phyloP scores from a whole-genome alignment of 2,113 vertebrate species.

The Monarcha castaneiventris region DNA sequence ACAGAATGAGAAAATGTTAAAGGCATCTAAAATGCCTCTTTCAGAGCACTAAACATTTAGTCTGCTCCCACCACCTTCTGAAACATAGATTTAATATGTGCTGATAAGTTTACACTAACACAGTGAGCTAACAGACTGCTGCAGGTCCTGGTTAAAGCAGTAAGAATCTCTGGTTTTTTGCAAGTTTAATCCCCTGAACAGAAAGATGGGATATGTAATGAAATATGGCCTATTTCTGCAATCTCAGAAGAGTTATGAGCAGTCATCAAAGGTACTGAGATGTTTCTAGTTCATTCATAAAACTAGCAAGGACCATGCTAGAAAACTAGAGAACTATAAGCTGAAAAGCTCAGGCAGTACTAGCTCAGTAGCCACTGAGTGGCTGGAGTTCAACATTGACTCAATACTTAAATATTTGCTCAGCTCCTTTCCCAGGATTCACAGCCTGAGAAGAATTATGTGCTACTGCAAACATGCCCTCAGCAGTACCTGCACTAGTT shows the following conservation, averaged over 20 bases:
- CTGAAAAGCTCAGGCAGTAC: not conserved
- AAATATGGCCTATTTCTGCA: not conserved
- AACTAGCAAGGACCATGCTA: not conserved
- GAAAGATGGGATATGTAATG: not conserved
- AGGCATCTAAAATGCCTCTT: not conserved
- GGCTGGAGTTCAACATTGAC: conserved; percentile 24
- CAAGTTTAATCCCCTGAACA: not conserved
- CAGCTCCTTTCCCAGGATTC: conserved; percentile 52
- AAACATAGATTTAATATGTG: not conserved
- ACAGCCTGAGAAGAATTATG: conserved; percentile 26
- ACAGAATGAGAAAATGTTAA: not conserved
- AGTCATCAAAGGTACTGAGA: not conserved
- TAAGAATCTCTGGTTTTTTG: not conserved
- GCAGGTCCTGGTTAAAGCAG: not conserved
- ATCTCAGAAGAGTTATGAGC: not conserved
- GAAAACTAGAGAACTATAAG: not conserved
- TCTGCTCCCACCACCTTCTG: not conserved
- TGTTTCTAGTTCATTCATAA: not conserved
- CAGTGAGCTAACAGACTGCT: not conserved
- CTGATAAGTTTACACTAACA: not conserved
- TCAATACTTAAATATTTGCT: conserved; percentile 57
- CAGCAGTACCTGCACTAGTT: conserved; percentile 34
- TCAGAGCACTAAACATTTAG: not conserved
- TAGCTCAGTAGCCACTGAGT: not conserved
- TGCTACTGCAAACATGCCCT: conserved; percentile 45